phyloP scores from a whole-genome alignment of 2,888 invertebrate species.

The Tyria jacobaeae region DNA sequence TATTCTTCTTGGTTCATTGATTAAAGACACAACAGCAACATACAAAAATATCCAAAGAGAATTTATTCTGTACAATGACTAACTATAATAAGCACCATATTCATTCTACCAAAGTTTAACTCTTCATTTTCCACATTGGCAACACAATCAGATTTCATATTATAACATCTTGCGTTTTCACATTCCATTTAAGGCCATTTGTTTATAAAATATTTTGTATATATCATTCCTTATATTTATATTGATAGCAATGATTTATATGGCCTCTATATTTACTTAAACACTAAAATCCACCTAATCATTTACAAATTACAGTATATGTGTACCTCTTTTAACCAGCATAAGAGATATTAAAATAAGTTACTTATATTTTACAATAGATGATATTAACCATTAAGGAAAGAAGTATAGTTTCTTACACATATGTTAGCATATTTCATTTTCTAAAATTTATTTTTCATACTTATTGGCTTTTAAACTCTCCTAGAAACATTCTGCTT shows the following conservation, averaged over 20 bases:
- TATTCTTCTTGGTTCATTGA: slow-evolving; percentile 40
- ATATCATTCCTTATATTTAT: slow-evolving; percentile 35
- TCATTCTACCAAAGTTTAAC: slow-evolving; percentile 71
- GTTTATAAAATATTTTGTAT: slow-evolving; percentile 52
- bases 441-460: too few species aligned
- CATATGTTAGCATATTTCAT: slow-evolving; percentile 2
- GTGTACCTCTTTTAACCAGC: slow-evolving; percentile 85
- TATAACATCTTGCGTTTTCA: slow-evolving; percentile 56
- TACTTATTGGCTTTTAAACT: background rate
- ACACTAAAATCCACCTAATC: slow-evolving; percentile 46
- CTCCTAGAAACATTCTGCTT: background rate
- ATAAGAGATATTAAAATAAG: slow-evolving; percentile 67
- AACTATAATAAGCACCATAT: slow-evolving; percentile 85
- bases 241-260: slow-evolving; percentile 41
- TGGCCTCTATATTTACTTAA: slow-evolving; percentile 43
- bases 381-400: slow-evolving; percentile 36
- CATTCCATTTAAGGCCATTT: slow-evolving; percentile 67
- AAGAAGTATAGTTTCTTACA: slow-evolving; percentile 17
- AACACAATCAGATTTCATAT: slow-evolving; percentile 55
- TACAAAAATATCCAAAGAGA: slow-evolving; percentile 80
- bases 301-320: slow-evolving; percentile 79
- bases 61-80: slow-evolving; percentile 86
- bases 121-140: slow-evolving; percentile 61
- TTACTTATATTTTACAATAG: slow-evolving; percentile 46
- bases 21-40: slow-evolving; percentile 64